These are phyloP conservation scores for Hypotaenidia philippensis DNA, from an alignment of 2,797 vertebrate genomes.

Conservation along the genomic window DNA sequence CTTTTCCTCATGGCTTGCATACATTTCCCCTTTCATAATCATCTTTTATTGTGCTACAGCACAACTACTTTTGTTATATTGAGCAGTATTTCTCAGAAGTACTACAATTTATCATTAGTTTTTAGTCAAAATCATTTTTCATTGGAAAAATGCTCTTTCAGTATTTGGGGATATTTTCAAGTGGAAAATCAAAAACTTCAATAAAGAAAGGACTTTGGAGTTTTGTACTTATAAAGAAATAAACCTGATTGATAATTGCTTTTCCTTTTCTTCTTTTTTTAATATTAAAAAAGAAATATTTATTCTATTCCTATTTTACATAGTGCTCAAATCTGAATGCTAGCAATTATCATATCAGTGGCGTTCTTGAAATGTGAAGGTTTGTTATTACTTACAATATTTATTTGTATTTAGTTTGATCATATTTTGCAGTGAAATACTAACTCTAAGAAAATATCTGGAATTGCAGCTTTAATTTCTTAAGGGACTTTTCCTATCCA, in stretches of 20 bases:
- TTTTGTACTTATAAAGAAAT: not conserved
- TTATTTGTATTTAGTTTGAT: not conserved
- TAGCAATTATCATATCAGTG: not conserved
- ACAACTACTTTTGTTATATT: not conserved
- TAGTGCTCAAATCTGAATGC: not conserved
- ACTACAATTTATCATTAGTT: not conserved
- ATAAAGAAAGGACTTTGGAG: not conserved
- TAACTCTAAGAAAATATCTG: not conserved
- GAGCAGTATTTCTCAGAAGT: not conserved
- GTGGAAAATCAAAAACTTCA: not conserved
- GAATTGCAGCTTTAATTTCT: not conserved
- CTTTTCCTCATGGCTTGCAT: constrained; percentile 4
- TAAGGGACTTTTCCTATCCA: not conserved
- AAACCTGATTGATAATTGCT: not conserved
- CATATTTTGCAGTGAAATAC: not conserved
- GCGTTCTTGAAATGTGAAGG: not conserved
- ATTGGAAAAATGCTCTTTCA: not conserved
- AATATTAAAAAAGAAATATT: not conserved
- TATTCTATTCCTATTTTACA: not conserved
- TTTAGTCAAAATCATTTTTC: not conserved
- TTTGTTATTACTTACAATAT: not conserved
- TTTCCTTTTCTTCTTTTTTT: not conserved
- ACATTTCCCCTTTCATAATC: constrained; percentile 58
- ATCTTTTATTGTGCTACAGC: constrained; percentile 31
- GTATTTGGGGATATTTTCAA: not conserved